Evolutionary conservation across 2,888 invertebrate genomes (phyloP).

Genomic region (Drosophila kanekoi): DNA sequence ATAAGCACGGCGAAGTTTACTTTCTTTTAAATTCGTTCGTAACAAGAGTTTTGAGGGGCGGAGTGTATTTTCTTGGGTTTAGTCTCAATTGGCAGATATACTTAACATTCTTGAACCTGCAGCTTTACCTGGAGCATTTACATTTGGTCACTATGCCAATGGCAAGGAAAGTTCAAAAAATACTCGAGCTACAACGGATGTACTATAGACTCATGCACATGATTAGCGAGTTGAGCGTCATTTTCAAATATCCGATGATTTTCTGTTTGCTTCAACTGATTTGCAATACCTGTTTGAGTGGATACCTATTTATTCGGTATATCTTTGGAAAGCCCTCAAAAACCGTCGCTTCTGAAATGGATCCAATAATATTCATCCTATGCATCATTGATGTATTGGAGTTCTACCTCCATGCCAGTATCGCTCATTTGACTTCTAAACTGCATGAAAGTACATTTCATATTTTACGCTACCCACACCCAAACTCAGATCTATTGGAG

Average conservation of each 20-base stretch:
- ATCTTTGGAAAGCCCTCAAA: neutral
- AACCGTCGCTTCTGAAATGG: neutral
- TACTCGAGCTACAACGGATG: conserved; percentile 2
- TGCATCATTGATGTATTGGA: neutral
- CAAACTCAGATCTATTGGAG: neutral
- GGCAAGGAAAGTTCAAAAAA: neutral
- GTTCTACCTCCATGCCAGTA: neutral
- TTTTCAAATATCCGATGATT: conserved; percentile 27
- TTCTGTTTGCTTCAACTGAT: neutral
- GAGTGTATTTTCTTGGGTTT: conserved; percentile 5
- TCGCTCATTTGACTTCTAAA: neutral
- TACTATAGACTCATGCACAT: conserved; percentile 17
- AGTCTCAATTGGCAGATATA: conserved; percentile 11
- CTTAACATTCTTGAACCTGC: neutral
- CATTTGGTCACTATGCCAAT: neutral
- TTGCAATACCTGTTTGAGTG: neutral
- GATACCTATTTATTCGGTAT: neutral
- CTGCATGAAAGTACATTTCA: conserved; percentile 7
- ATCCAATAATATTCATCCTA: rapidly evolving
- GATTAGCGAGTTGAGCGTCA: conserved; percentile 1
- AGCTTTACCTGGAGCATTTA: conserved; percentile 1
- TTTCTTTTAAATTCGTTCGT: rapidly evolving
- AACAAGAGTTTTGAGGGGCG: rapidly evolving
- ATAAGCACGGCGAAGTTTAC: rapidly evolving
- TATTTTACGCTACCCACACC: conserved; percentile 11